Conservation (phyloP, 1,140 invertebrate genomes). For the Aphis craccivora region DNA sequence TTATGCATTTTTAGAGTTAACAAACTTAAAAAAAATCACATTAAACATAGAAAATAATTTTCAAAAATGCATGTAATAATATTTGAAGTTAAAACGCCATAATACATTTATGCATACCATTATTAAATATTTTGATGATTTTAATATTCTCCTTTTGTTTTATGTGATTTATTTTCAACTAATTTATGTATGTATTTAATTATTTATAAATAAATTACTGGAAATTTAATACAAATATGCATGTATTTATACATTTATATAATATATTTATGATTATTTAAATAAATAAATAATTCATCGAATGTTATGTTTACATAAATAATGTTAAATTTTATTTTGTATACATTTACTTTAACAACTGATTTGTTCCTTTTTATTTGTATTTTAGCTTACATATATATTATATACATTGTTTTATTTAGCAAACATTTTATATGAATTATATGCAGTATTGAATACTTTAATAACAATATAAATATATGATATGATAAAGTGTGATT, state of each 20-base stretch:
- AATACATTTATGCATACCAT: neutral
- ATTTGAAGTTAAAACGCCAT: neutral
- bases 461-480: neutral
- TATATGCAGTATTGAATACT: neutral
- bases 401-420: neutral
- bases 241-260: neutral
- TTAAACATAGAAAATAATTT: neutral
- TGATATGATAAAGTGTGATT: neutral
- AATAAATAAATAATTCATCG: conserved; percentile 4
- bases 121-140: neutral
- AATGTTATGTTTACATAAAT: neutral
- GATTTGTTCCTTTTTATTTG: neutral
- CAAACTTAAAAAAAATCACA: neutral
- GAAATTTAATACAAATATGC: neutral
- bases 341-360: neutral
- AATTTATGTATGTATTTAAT: neutral
- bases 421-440: neutral
- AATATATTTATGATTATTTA: neutral
- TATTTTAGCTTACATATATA: neutral
- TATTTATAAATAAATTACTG: neutral
- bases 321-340: neutral
- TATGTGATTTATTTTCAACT: neutral
- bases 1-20: neutral
- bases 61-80: neutral
- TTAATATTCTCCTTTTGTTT: neutral